Evolutionary conservation across 1,140 invertebrate genomes (phyloP).

Genomic region (Megalonaias nervosa): DNA sequence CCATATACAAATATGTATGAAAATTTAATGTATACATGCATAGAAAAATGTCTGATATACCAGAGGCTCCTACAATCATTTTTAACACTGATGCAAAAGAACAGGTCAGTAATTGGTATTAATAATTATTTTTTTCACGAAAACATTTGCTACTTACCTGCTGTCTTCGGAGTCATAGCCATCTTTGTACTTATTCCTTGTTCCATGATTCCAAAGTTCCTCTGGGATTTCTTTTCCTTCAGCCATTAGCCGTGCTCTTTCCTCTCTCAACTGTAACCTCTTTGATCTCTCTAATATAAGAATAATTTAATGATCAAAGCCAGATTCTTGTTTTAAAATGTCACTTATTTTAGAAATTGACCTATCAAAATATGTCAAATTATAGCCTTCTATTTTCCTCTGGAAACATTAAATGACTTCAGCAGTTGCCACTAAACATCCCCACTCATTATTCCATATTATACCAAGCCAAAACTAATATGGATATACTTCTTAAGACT

Average conservation of each 20-base stretch:
- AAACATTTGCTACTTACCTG: constrained; percentile 5
- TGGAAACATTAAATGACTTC: too few species aligned
- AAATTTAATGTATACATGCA: not conserved
- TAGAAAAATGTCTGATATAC: not conserved
- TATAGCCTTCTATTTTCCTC: too few species aligned
- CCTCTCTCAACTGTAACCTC: constrained; percentile 59
- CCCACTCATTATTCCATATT: too few species aligned
- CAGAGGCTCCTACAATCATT: not conserved
- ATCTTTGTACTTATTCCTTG: constrained; percentile 46
- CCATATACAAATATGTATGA: not conserved
- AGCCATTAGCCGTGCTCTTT: constrained; percentile 57
- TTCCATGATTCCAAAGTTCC: constrained; percentile 58
- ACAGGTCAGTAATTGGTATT: not conserved
- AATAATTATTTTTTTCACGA: not conserved
- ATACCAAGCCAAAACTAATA: too few species aligned
- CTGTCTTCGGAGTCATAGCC: constrained; percentile 36
- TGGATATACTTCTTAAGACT: too few species aligned
- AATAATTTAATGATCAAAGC: too few species aligned
- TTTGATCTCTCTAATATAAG: constrained; percentile 58
- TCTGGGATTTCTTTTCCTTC: constrained; percentile 66
- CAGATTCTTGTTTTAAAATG: too few species aligned
- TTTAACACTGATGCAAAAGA: not conserved
- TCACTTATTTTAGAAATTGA: too few species aligned
- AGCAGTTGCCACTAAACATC: too few species aligned
- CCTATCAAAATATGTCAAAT: too few species aligned